Evolutionary conservation across 2,113 vertebrate genomes (phyloP).

Genomic region (Lepisosteus osseus): DNA sequence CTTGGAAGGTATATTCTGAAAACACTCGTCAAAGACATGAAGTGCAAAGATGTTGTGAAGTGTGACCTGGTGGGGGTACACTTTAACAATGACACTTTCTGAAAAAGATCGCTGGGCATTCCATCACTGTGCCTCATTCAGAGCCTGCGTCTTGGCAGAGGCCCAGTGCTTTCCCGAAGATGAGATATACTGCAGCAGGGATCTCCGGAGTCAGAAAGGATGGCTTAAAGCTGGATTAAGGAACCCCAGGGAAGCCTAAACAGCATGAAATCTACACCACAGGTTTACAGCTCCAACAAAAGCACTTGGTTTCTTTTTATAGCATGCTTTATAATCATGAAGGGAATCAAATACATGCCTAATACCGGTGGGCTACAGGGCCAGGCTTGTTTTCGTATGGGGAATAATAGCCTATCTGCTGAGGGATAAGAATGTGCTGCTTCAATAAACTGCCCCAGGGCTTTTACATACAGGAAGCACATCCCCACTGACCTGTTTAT

Average conservation of each 20-base stretch:
- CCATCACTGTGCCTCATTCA: neutral
- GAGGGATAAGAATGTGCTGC: too few species aligned
- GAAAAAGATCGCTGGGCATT: neutral
- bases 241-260: slow-evolving; percentile 10
- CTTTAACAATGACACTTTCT: neutral
- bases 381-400: too few species aligned
- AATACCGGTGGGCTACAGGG: too few species aligned
- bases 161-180: slow-evolving; percentile 6
- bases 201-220: neutral
- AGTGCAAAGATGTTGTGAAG: neutral
- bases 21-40: slow-evolving; percentile 3
- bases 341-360: slow-evolving; percentile 11
- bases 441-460: too few species aligned
- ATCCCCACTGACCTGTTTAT: slow-evolving; percentile 55
- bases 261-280: neutral
- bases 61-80: neutral
- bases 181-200: neutral
- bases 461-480: too few species aligned
- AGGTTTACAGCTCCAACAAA: neutral
- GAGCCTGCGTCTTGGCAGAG: neutral
- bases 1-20: neutral
- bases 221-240: slow-evolving; percentile 7
- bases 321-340: neutral
- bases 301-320: neutral
- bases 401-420: too few species aligned